Conservation (phyloP, 1,140 invertebrate species). For the Formica exsecta region DNA sequence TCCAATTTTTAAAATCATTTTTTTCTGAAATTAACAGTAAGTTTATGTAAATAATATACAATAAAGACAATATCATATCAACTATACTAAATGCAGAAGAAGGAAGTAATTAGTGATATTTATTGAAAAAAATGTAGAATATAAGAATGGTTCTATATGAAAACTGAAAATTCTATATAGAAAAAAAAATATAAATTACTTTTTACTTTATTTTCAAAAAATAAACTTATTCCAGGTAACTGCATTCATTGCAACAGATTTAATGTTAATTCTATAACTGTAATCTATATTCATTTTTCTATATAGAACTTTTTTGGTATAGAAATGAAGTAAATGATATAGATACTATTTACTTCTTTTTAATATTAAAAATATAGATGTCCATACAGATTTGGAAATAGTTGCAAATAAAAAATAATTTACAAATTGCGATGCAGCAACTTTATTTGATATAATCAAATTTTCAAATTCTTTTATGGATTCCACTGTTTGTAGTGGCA, state of each 20-base stretch:
- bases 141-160: background rate
- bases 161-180: background rate
- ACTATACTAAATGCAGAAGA: background rate
- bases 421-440: constrained; percentile 1
- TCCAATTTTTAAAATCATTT: background rate
- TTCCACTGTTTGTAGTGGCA: background rate
- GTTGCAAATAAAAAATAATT: background rate
- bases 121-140: background rate
- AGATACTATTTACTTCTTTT: too few species aligned
- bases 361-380: too few species aligned
- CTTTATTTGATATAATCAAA: background rate
- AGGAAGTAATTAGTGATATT: background rate
- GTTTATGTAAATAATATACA: background rate
- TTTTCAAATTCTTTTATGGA: background rate
- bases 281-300: too few species aligned
- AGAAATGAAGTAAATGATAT: too few species aligned
- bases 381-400: background rate
- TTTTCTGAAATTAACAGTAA: background rate
- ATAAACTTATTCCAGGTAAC: too few species aligned
- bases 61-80: background rate
- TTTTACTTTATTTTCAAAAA: too few species aligned
- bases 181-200: too few species aligned
- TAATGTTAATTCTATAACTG: too few species aligned
- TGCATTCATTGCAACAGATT: too few species aligned
- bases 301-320: too few species aligned